Evolutionary conservation across 2,797 vertebrate species (phyloP), one percentile per base, ranked within the genome.

Genomic region (Taeniopygia guttata): DNA sequence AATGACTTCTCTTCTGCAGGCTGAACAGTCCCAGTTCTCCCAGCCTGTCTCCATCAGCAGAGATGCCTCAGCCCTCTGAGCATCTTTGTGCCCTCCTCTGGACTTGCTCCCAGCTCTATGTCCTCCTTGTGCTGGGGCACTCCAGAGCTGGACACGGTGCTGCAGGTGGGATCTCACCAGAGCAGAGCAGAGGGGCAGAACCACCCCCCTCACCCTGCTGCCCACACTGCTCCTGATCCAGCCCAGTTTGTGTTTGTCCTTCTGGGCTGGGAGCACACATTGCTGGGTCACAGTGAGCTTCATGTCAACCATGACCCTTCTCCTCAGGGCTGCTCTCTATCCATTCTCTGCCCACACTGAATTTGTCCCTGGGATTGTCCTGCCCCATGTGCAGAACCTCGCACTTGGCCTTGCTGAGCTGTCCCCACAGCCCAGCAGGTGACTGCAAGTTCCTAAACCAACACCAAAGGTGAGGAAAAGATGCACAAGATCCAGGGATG

Each of bases 171-270:
- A 2, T 40, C 11, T 7, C 43, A 49, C 9, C 58, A 56, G 21
- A 52, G 67, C 67, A 40, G 58, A 40, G 63, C 45, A 73, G 62
- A 72, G 52, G 52, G 14, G 32, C 51, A 89, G 38, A 45, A 40
- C 38, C 25, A 30, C 9, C 30, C 20, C 42, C 20, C 38, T 51
- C 32, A 26, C 11, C 23, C 43, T 76, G 27, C 76, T 66, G 75
- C 38, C n/a, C 67, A n/a, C 2, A 0, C 29, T 64, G 51, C 7
- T 7, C 18, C 11, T 2, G 22, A 55, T 38, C 36, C 42, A 75
- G 32, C 27, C 36, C 38, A 22, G 56, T 8, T 45, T 11, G 1
- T 9, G 14, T 26, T 30, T 52, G 25, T 5, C 45, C 40, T 70
- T 43, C 34, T 45, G 63, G 49, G 32, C 36, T 62, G 27, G n/a